Evolutionary conservation across 2,888 invertebrate genomes (phyloP).

Genomic region (Gryllus longicercus): DNA sequence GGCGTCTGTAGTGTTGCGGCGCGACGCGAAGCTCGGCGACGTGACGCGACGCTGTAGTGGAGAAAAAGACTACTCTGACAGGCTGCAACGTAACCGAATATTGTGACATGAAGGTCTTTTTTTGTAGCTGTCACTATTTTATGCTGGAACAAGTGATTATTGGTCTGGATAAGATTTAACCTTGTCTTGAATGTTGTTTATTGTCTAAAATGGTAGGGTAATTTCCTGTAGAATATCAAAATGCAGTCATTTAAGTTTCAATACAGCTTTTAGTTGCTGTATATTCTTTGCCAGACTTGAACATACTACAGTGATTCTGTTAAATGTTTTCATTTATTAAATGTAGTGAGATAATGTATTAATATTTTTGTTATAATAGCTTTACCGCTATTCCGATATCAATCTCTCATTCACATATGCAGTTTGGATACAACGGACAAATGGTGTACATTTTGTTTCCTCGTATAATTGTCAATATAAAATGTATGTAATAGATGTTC

Average conservation of each 20-base stretch:
- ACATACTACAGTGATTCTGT: background rate
- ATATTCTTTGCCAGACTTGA: background rate
- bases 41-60: conserved; percentile 4
- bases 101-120: background rate
- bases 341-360: conserved; percentile 17
- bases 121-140: conserved; percentile 7
- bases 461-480: conserved; percentile 11
- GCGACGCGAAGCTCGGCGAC: conserved; percentile 17
- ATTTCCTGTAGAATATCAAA: background rate
- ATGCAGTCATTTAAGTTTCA: background rate
- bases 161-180: background rate
- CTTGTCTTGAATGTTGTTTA: conserved; percentile 10
- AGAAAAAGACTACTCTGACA: conserved; percentile 6
- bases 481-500: conserved; percentile 11
- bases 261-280: background rate
- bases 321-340: background rate
- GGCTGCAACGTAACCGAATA: background rate
- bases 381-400: conserved; percentile 2
- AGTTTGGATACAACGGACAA: conserved; percentile 1
- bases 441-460: conserved; percentile 11
- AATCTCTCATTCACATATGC: background rate
- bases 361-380: conserved; percentile 2
- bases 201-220: conserved; percentile 17
- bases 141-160: conserved; percentile 1
- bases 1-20: conserved; percentile 7